These are phyloP conservation scores for Streptopelia turtur DNA, from an alignment of 2,797 vertebrate species.

Conservation along the genomic window DNA sequence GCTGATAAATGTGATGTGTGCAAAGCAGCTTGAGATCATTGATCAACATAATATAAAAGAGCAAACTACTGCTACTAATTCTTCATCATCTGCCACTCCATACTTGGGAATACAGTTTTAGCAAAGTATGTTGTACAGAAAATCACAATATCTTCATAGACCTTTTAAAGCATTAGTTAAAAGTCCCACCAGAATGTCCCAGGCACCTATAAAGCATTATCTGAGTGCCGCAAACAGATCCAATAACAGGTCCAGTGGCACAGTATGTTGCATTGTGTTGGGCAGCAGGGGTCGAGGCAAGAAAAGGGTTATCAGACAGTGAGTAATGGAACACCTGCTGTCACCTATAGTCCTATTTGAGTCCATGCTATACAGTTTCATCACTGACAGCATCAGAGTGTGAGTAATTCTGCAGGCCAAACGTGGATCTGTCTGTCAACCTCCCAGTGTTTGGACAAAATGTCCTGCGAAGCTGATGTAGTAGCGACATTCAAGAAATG, in stretches of 20 bases:
- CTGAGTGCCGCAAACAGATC: slow-evolving; percentile 27
- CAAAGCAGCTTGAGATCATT: background rate
- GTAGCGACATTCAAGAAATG: slow-evolving; percentile 43
- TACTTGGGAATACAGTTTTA: background rate
- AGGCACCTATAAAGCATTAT: slow-evolving; percentile 15
- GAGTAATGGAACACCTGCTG: slow-evolving; percentile 67
- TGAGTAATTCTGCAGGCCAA: slow-evolving; percentile 57
- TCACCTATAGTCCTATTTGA: slow-evolving; percentile 55
- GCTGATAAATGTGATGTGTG: background rate
- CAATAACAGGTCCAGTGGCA: slow-evolving; percentile 1
- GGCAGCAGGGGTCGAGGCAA: slow-evolving; percentile 17
- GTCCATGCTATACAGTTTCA: slow-evolving; percentile 68
- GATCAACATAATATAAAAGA: background rate
- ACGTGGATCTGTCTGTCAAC: slow-evolving; percentile 55
- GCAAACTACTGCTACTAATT: background rate
- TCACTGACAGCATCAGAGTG: slow-evolving; percentile 50
- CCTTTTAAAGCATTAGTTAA: background rate
- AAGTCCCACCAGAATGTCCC: background rate
- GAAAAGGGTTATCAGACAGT: slow-evolving; percentile 69
- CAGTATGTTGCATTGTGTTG: background rate
- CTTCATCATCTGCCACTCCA: background rate
- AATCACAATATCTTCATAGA: background rate
- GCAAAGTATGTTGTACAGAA: background rate
- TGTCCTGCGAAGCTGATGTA: slow-evolving; percentile 47
- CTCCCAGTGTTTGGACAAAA: slow-evolving; percentile 48